Base-by-base conservation (phyloP, 2,113 vertebrate species). In the Tichodroma muraria region DNA sequence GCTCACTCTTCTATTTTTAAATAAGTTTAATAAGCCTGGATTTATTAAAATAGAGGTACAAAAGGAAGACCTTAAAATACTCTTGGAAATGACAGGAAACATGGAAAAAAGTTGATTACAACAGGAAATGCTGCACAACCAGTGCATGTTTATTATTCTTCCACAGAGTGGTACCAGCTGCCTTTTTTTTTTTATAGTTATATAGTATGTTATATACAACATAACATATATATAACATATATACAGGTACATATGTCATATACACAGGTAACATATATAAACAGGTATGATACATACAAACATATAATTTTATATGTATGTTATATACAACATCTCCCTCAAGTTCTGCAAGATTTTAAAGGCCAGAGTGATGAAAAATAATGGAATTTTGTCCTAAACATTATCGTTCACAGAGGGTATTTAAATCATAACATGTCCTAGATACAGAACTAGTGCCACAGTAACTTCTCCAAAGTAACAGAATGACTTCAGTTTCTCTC, bases 381-480 rank as follows among this genome's bases (percentile, higher is more conserved):
- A 30, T 0, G 0, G 8, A n/a, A 17, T 56, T 66, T 17, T 19
- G 5, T 15, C 44, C 65, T 56, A 23, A 56, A 16, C 4, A 19
- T 18, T 6, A 30, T 1, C 14, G 31, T 33, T 75, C 33, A 11
- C 0, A 63, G 28, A 45, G 8, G 2, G 13, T 14, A 66, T 42
- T 33, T 28, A 42, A 56, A 52, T 13, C 8, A 2, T 4, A 63
- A 44, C 8, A 24, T 0, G 1, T 2, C 21, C 53, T 44, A 19
- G 8, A 37, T 12, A 33, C 31, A 82, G 4, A 54, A 65, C 27
- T 23, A 18, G 1, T 53, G 42, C 37, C 25, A 23, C 30, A 53
- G 5, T 7, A 78, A 64, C 20, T 79, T 44, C 31, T 60, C 42
- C 37, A 33, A 53, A 64, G 15, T 30, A 65, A 37, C 3, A 21